Base-by-base conservation (phyloP, 2,888 invertebrate genomes). In the Cephus pygmeus region DNA sequence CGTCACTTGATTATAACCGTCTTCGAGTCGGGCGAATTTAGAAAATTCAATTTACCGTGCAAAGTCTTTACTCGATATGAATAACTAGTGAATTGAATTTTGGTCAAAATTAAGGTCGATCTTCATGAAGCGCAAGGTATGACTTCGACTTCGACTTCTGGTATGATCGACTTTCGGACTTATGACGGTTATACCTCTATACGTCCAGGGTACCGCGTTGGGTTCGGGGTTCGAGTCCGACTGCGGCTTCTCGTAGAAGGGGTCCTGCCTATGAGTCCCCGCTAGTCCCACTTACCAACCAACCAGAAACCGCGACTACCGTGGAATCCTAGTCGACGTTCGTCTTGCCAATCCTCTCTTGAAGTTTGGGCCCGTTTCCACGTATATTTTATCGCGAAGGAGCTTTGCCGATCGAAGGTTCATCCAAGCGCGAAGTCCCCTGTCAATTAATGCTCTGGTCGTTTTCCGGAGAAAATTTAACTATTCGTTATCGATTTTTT, bases 221-320 rank as follows among this genome's bases (percentile, higher is more conserved):
- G 87, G 87, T 87, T 88, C 87, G 85, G 86, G 85, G 88, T 86
- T 88, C 88, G 88, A 89, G 88, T 88, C 87, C 87, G 89, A 91
- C 91, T 91, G 91, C 88, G 90, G 88, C 85, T 86, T 89, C 90
- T 87, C 89, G 90, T 89, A 89, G 89, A 87, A 89, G 88, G 89
- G 88, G 85, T 86, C 88, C 89, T 88, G 89, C 89, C 91, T 91
- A 91, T 91, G 91, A 91, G 90, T 90, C 91, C 91, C 91, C 90
- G 90, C 90, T 90, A 91, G 91, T 90, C 90, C 91, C 91, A 91
- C 91, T 91, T 91, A 91, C 91, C 90, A 87, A 88, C 90, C 91
- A 90, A 91, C 91, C 91, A 90, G 91, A 89, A 89, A 88, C 87
- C 86, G 85, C 84, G 88, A 87, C 88, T 89, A 88, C 89, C 88